A percentile compares a stretch with the other conserved stretches of the same genome.
Evolutionary conservation across 2,888 invertebrate species (phyloP).

Genomic region (Stenurella melanura): DNA sequence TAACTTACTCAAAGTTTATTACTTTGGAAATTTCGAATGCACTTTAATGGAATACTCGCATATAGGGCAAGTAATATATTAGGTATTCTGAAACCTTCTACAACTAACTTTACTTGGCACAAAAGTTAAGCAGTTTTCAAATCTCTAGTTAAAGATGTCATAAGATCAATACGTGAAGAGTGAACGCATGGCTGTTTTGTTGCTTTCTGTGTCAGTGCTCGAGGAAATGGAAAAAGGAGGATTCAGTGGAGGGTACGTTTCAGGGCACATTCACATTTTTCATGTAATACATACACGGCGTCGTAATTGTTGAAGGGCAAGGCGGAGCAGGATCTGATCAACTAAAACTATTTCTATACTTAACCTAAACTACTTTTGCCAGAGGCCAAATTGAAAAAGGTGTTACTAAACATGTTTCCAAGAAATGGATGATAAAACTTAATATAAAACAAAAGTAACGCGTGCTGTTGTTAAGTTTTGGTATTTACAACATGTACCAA

Average conservation of each 20-base stretch:
- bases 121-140: not conserved
- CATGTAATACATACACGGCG: not conserved
- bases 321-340: no score
- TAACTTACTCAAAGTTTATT: not conserved
- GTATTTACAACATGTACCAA: no score
- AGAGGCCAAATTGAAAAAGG: no score
- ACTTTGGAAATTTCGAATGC: conserved; percentile 1
- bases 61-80: not conserved
- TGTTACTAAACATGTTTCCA: no score
- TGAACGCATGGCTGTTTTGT: conserved; percentile 8
- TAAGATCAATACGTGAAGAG: conserved; percentile 18
- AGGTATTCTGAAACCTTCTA: not conserved
- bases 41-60: conserved; percentile 1
- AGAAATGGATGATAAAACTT: no score
- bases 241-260: not conserved
- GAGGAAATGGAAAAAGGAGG: not conserved
- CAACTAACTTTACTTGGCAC: not conserved
- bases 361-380: no score
- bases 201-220: not conserved
- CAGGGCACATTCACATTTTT: not conserved
- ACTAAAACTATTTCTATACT: no score
- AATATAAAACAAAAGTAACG: no score
- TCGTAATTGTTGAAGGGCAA: no score
- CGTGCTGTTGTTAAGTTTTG: no score
- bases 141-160: conserved; percentile 10